These are phyloP conservation scores for Martes martes DNA, from an alignment of 2,113 vertebrate genomes.

Conservation along the genomic window DNA sequence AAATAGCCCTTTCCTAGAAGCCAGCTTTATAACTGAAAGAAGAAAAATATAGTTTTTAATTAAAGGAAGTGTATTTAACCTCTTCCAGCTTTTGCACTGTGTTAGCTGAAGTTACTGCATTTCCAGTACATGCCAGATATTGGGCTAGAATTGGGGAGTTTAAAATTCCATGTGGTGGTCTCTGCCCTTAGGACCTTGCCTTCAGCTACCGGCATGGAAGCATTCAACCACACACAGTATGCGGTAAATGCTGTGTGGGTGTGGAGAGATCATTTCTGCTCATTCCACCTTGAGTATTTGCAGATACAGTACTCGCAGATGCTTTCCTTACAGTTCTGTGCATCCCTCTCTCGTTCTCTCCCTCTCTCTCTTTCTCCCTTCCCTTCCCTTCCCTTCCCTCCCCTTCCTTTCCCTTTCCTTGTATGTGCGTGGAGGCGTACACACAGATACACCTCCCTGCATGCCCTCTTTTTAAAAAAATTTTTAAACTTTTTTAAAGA, in stretches of 20 bases:
- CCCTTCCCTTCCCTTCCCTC: background rate
- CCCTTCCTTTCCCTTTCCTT: background rate
- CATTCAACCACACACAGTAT: background rate
- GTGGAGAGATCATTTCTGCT: background rate
- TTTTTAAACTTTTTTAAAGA: background rate
- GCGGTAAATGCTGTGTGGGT: rapidly evolving
- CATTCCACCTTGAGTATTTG: background rate
- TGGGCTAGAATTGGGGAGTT: background rate
- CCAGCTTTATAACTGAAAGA: background rate
- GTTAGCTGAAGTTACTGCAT: background rate
- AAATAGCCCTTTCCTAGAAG: background rate
- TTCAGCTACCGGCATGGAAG: background rate
- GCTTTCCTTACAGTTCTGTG: background rate
- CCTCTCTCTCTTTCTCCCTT: background rate
- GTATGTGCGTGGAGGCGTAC: background rate
- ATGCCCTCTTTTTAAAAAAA: background rate
- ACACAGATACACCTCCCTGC: background rate
- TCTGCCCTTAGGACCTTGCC: background rate
- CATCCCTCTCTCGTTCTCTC: background rate
- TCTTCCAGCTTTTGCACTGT: background rate
- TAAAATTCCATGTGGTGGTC: background rate
- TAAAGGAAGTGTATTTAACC: background rate
- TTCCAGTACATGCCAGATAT: background rate
- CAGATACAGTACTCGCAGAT: no score
- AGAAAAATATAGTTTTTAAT: background rate